Evolutionary conservation across 2,113 vertebrate species (phyloP).

Genomic region (Brienomyrus brachyistius): DNA sequence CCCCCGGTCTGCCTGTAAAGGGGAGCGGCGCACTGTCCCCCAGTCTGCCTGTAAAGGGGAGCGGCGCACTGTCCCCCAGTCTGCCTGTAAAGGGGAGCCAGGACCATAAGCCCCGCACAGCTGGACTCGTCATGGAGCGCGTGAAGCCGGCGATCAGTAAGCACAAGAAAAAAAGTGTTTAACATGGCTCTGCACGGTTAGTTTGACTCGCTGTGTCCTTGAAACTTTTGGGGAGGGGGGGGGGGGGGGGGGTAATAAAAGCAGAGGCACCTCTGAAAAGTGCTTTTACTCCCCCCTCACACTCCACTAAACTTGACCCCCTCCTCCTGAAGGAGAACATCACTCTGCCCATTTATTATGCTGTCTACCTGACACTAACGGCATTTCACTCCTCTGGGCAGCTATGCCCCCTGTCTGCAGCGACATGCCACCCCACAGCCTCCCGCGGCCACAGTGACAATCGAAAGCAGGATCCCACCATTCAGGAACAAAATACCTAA

Average conservation of each 20-base stretch:
- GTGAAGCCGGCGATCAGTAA: neutral
- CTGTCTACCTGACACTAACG: neutral
- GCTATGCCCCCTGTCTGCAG: neutral
- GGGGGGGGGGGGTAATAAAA: conserved; percentile 9
- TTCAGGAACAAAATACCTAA: neutral
- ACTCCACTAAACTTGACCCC: neutral
- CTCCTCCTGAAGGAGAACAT: neutral
- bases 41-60: no score
- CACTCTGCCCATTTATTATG: neutral
- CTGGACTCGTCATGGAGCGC: neutral
- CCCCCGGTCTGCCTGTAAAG: no score
- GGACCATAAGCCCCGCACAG: neutral
- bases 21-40: no score
- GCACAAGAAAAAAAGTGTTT: conserved; percentile 16
- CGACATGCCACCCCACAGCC: neutral
- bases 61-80: neutral
- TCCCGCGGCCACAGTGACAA: neutral
- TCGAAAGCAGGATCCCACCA: neutral
- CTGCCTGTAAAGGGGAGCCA: neutral
- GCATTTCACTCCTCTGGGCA: neutral
- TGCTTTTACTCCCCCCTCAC: neutral
- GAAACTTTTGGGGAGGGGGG: conserved; percentile 2
- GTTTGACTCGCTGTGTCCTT: conserved; percentile 1
- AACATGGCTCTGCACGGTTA: neutral
- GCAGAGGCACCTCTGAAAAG: neutral